Evolutionary conservation across 2,797 vertebrate species (phyloP), one percentile per base, ranked within the genome.

Genomic region (Otolemur crassicaudatus): DNA sequence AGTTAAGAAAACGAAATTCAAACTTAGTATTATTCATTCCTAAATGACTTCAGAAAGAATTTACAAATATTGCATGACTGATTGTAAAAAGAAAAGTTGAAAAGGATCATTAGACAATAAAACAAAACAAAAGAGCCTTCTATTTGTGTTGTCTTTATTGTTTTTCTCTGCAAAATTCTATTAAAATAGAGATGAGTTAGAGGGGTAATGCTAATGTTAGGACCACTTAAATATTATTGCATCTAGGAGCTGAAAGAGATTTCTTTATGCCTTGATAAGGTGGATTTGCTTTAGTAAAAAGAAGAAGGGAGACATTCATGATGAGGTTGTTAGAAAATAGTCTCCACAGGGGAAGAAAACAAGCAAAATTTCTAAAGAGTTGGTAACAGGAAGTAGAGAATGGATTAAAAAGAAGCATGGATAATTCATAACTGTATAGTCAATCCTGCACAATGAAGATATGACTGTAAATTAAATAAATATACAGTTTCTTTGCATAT

Each of bases 381-480:
- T 85, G 20, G 31, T 25, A 79, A n/a, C 6, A 70, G 13, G 14
- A 87, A 80, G 46, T 14, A 84, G 17, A 82, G 58, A 20, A 53
- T 31, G 13, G 2, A 77, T 83, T 87, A 63, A 27, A 87, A 79
- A 80, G 31, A 81, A 5, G 7, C 11, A 7, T 34, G 60, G 56
- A 76, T 76, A 89, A 92, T 43, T 93, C 16, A 65, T 93, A 70
- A 79, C 56, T 43, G 0, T 0, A 85, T 63, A 58, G 22, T 34
- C 14, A 93, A 53, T 46, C 5, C 16, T 90, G 67, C 95, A 91
- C 49, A 88, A 69, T 92, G 63, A 87, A 87, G 29, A 40, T 12
- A 86, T 34, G 4, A 2, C 2, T 81, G 2, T 87, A 70, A 88
- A 87, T 91, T 95, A 58, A 75, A 63, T 60, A 72, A 82, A 79